Conservation (phyloP, 2,888 invertebrate genomes). For the Limnephilus auricula region DNA sequence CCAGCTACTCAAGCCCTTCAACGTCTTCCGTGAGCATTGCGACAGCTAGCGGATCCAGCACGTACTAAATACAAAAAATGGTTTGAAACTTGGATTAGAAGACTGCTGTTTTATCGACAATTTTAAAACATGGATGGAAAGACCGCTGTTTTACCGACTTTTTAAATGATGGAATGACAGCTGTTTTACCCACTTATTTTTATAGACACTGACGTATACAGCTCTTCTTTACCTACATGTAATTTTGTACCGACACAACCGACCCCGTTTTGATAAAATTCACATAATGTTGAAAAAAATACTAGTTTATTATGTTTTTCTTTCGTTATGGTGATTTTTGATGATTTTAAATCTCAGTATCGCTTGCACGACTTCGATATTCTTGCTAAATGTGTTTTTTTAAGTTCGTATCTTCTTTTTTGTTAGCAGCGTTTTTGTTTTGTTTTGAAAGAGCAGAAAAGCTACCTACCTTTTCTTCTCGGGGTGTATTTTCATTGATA, state of each 20-base stretch:
- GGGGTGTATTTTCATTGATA: neutral
- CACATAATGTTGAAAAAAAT: neutral
- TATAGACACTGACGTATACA: neutral
- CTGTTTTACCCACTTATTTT: conserved; percentile 9
- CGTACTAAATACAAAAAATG: conserved; percentile 51
- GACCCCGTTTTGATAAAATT: conserved; percentile 5
- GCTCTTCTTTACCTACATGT: conserved; percentile 25
- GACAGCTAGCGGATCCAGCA: conserved; percentile 53
- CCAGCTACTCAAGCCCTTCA: conserved; percentile 74
- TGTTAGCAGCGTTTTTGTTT: conserved; percentile 9
- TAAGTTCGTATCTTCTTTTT: conserved; percentile 14
- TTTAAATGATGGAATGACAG: too few species aligned
- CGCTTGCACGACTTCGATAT: conserved; percentile 44
- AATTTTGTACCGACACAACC: conserved; percentile 14
- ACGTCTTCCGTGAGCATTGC: conserved; percentile 70
- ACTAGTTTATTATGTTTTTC: neutral
- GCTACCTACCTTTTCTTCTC: neutral
- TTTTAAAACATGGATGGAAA: neutral
- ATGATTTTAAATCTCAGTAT: conserved; percentile 27
- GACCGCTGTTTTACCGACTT: neutral
- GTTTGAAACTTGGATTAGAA: conserved; percentile 39
- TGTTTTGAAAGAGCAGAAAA: neutral
- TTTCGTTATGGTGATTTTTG: neutral
- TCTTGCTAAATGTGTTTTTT: conserved; percentile 30
- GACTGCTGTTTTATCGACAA: neutral